Conservation (phyloP, 2,113 vertebrate species). For the Pteropus alecto region DNA sequence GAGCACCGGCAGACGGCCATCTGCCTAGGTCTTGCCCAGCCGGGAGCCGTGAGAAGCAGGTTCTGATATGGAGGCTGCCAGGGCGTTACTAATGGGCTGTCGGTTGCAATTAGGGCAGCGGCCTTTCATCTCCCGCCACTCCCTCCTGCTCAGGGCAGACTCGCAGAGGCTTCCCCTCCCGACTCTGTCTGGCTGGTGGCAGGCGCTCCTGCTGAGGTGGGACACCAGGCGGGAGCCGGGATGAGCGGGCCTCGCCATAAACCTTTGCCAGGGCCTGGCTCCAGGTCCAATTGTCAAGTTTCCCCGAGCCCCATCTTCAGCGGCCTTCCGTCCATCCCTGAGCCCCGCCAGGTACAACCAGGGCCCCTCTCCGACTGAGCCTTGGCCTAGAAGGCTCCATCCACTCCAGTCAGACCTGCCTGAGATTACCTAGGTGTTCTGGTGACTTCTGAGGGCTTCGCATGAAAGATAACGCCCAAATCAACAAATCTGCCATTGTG, state of each 20-base stretch:
- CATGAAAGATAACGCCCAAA: slow-evolving; percentile 95
- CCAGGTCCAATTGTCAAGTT: slow-evolving; percentile 81
- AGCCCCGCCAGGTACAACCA: rapidly evolving
- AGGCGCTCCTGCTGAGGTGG: not conserved
- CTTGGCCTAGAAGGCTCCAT: slow-evolving; percentile 74
- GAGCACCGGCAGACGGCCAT: not conserved
- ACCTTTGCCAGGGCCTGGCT: rapidly evolving
- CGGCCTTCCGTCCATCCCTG: slow-evolving; percentile 74
- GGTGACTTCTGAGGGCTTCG: slow-evolving; percentile 90
- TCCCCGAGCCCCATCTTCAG: slow-evolving; percentile 81
- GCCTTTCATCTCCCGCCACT: slow-evolving; percentile 70
- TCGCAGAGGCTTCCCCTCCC: slow-evolving; percentile 37
- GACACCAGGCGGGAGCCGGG: not conserved
- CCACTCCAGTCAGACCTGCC: slow-evolving; percentile 83
- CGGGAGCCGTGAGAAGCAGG: slow-evolving; percentile 25
- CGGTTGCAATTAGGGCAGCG: slow-evolving; percentile 65
- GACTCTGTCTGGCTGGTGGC: not conserved
- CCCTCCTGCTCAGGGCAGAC: slow-evolving; percentile 63
- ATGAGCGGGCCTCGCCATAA: not conserved
- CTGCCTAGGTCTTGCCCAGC: slow-evolving; percentile 42
- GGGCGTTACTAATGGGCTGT: slow-evolving; percentile 65
- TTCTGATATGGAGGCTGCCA: slow-evolving; percentile 64
- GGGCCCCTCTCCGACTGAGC: slow-evolving; percentile 30
- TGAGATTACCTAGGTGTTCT: slow-evolving; percentile 94
- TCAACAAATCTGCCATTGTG: slow-evolving; percentile 92